phyloP scores from a whole-genome alignment of 2,888 invertebrate species.

The Siphlonurus alternatus region DNA sequence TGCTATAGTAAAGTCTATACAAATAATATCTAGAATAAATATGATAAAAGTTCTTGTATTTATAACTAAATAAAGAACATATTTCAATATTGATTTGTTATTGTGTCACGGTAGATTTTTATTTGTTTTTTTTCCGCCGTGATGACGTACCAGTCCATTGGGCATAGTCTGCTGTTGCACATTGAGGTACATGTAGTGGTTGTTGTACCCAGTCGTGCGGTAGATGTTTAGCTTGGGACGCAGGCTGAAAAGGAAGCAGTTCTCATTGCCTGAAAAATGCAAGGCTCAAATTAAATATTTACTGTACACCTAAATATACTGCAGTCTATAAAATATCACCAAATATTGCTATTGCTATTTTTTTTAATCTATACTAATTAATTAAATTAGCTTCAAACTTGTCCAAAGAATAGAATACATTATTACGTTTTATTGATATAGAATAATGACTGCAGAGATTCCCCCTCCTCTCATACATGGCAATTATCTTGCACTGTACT shows the following conservation, averaged over 20 bases:
- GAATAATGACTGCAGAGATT: too few species aligned
- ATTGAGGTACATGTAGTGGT: conserved; percentile 86
- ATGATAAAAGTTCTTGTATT: conserved; percentile 1
- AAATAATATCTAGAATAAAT: conserved; percentile 10
- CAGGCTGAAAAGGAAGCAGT: conserved; percentile 70
- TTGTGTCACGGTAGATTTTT: too few species aligned
- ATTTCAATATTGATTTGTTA: too few species aligned
- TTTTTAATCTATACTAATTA: not conserved
- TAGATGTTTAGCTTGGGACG: conserved; percentile 66
- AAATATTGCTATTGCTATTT: not conserved
- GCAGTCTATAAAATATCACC: not conserved
- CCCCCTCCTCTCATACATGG: not conserved
- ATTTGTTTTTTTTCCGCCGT: not conserved
- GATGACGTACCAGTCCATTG: conserved; percentile 62
- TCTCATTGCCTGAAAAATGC: conserved; percentile 38
- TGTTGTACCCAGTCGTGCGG: conserved; percentile 62
- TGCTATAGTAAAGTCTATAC: conserved; percentile 11
- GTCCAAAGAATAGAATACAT: not conserved
- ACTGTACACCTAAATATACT: not conserved
- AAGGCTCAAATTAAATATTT: conserved; percentile 9
- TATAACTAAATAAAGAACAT: conserved; percentile 6
- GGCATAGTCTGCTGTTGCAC: conserved; percentile 84
- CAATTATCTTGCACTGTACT: not conserved
- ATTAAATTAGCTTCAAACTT: not conserved
- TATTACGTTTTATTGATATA: too few species aligned